Evolutionary conservation across 2,797 vertebrate genomes (phyloP).

Genomic region (Poecilia wingei): DNA sequence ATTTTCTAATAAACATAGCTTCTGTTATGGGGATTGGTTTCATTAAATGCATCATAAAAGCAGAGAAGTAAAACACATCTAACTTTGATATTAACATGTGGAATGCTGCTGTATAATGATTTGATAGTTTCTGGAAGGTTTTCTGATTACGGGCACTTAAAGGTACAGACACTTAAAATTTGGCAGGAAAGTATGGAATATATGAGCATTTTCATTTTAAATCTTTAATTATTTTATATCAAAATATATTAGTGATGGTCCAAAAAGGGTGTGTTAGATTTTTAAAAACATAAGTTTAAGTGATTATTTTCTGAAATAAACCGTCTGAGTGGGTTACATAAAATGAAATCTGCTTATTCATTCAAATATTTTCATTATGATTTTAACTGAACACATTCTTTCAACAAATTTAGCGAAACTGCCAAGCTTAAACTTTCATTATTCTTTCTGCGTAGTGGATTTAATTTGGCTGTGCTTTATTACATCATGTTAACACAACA

Average conservation of each 20-base stretch:
- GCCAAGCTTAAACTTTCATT: neutral
- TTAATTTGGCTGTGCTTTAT: conserved; percentile 31
- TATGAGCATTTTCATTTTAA: conserved; percentile 24
- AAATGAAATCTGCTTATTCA: neutral
- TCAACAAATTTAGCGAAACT: conserved; percentile 7
- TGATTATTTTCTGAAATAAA: neutral
- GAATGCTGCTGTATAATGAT: conserved; percentile 19
- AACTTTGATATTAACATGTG: conserved; percentile 19
- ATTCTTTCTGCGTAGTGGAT: conserved; percentile 3
- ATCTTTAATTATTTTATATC: conserved; percentile 21
- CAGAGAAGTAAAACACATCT: conserved; percentile 25
- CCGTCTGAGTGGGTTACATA: neutral
- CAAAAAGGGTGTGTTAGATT: neutral
- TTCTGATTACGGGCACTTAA: conserved; percentile 10
- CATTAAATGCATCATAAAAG: conserved; percentile 40
- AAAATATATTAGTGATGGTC: neutral
- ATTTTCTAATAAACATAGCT: conserved; percentile 22
- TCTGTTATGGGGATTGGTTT: conserved; percentile 34
- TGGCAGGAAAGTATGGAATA: conserved; percentile 2
- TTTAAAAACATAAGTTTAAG: neutral
- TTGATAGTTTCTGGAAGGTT: conserved; percentile 29
- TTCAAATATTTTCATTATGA: neutral
- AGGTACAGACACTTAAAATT: neutral
- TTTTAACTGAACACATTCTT: conserved; percentile 2
- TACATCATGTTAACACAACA: conserved; percentile 20